Conservation (phyloP, 1,140 invertebrate species). For the Daktulosphaira vitifoliae region DNA sequence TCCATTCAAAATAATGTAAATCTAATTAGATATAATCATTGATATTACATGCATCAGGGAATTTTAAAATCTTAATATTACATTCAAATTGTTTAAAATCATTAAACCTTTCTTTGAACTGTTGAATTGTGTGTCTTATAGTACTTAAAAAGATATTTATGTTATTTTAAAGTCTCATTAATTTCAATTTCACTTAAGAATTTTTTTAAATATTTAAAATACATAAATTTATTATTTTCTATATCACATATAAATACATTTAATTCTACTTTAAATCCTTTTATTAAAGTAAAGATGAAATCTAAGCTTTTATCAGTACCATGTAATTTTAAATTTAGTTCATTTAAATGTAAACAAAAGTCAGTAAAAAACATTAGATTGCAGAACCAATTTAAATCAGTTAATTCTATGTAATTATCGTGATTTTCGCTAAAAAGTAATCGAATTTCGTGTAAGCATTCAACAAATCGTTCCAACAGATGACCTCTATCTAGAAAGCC, state of each 20-base stretch:
- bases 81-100: background rate
- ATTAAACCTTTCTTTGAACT: background rate
- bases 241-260: conserved; percentile 12
- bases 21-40: conserved; percentile 18
- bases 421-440: conserved; percentile 1
- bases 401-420: background rate
- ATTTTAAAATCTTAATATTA: conserved; percentile 1
- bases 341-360: conserved; percentile 9
- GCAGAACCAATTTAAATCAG: conserved; percentile 1
- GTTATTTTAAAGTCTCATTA: background rate
- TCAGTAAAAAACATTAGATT: background rate
- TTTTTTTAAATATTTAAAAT: conserved; percentile 6
- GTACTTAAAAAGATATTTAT: background rate
- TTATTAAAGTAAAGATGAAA: conserved; percentile 12
- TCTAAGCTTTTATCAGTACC: background rate
- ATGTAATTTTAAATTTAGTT: background rate
- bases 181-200: conserved; percentile 6
- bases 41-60: background rate
- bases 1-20: conserved; percentile 16
- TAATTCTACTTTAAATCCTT: conserved; percentile 7
- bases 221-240: conserved; percentile 15
- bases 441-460: background rate
- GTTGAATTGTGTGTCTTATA: conserved; percentile 2
- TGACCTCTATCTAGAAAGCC: background rate
- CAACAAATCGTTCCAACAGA: background rate